Evolutionary conservation across 2,113 vertebrate species (phyloP).

Genomic region (Tetrao urogallus): DNA sequence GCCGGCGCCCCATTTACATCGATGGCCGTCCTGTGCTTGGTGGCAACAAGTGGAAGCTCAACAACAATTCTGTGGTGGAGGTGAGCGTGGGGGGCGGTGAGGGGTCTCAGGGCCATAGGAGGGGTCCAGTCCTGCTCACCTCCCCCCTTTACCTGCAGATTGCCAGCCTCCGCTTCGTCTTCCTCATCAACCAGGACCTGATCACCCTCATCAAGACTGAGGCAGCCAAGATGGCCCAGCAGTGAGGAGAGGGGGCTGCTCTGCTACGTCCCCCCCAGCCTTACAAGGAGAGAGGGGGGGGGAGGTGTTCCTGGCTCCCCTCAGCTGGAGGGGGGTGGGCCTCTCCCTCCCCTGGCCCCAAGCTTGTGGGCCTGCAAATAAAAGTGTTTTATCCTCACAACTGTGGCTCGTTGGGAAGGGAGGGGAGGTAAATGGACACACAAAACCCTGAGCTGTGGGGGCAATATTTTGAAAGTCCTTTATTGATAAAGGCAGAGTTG

Average conservation of each 20-base stretch:
- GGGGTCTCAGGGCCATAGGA: fast-evolving
- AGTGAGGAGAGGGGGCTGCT: constrained; percentile 70
- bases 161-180: constrained; percentile 94
- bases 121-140: not conserved
- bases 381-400: not conserved
- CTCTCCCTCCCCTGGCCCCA: not conserved
- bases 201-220: constrained; percentile 95
- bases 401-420: too few species aligned
- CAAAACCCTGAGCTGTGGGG: not conserved
- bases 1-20: constrained; percentile 92
- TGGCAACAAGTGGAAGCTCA: constrained; percentile 95
- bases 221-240: constrained; percentile 92
- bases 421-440: too few species aligned
- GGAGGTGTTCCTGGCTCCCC: not conserved
- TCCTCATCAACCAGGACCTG: constrained; percentile 96
- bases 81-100: constrained; percentile 58
- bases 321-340: not conserved
- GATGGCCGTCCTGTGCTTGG: constrained; percentile 93
- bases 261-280: fast-evolving
- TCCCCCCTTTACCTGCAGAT: constrained; percentile 77
- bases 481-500: not conserved
- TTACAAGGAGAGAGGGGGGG: not conserved
- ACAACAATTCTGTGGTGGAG: constrained; percentile 96
- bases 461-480: not conserved
- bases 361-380: not conserved